A percentile compares a stretch with the other conserved stretches of the same genome.
Conservation (phyloP, 1,140 invertebrate species). For the Drosophila bocqueti region DNA sequence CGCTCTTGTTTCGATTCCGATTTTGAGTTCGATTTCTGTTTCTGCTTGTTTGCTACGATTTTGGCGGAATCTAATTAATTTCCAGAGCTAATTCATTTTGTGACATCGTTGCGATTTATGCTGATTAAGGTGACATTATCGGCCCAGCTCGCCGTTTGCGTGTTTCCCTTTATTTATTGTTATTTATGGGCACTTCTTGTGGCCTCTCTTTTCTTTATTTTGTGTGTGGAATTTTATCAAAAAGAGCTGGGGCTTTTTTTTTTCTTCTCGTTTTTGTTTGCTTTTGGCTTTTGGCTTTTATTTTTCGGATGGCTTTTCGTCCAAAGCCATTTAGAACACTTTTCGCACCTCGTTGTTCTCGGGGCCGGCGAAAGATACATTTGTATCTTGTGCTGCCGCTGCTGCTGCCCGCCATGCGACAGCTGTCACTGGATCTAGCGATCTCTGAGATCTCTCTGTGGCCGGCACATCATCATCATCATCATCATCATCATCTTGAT, state of each 20-base stretch:
- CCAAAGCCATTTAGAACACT: slow-evolving; percentile 70
- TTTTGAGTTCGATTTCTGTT: slow-evolving; percentile 8
- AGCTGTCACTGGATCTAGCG: slow-evolving; percentile 58
- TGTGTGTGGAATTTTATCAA: slow-evolving; percentile 68
- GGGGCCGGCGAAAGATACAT: slow-evolving; percentile 41
- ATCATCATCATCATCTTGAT: slow-evolving; percentile 21
- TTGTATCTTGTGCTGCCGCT: slow-evolving; percentile 10
- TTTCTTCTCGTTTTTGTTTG: slow-evolving; percentile 14
- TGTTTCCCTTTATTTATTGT: slow-evolving; percentile 68
- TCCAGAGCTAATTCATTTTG: slow-evolving; percentile 73
- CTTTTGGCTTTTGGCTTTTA: slow-evolving; percentile 24
- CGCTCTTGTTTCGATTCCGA: background rate
- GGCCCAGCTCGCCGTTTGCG: slow-evolving; percentile 40
- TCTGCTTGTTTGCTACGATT: slow-evolving; percentile 5
- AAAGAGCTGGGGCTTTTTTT: slow-evolving; percentile 14
- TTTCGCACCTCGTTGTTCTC: slow-evolving; percentile 72
- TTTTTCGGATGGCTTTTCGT: slow-evolving; percentile 32
- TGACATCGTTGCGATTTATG: slow-evolving; percentile 78
- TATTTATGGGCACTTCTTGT: slow-evolving; percentile 54
- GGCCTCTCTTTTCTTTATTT: slow-evolving; percentile 1
- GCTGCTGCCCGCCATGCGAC: slow-evolving; percentile 60
- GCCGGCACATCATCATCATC: slow-evolving; percentile 21
- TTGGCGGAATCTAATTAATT: slow-evolving; percentile 77
- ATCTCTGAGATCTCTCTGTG: slow-evolving; percentile 17
- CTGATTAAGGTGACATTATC: slow-evolving; percentile 75